Conservation (phyloP, 2,797 vertebrate species). For the Sebastes oblongus region DNA sequence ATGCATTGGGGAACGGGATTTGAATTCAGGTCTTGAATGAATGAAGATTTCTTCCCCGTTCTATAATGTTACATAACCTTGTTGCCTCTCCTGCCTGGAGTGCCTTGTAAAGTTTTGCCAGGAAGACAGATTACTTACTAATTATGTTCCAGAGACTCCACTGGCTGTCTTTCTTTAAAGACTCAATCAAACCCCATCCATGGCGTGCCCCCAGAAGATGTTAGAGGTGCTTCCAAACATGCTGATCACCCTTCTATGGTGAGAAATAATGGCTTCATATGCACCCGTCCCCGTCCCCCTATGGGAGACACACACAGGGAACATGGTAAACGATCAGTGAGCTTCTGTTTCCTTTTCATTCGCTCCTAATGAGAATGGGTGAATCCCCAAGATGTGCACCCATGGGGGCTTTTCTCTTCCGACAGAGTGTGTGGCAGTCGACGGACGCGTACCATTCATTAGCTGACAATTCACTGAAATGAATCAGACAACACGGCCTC, state of each 20-base stretch:
- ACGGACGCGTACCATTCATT: slow-evolving; percentile 68
- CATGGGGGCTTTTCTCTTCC: slow-evolving; percentile 50
- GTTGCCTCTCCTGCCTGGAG: slow-evolving; percentile 31
- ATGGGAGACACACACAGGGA: slow-evolving; percentile 29
- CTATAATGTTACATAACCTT: slow-evolving; percentile 31
- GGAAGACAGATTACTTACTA: slow-evolving; percentile 36
- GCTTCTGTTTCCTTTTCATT: slow-evolving; percentile 64
- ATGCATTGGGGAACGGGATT: not conserved
- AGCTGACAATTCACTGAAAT: slow-evolving; percentile 69
- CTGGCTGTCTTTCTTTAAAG: slow-evolving; percentile 26
- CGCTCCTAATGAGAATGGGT: slow-evolving; percentile 68
- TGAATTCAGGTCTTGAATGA: slow-evolving; percentile 20
- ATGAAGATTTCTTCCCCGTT: slow-evolving; percentile 5
- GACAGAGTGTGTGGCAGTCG: slow-evolving; percentile 46
- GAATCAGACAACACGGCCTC: slow-evolving; percentile 74
- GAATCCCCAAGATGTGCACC: slow-evolving; percentile 61
- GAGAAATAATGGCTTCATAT: slow-evolving; percentile 17
- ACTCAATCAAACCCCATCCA: slow-evolving; percentile 35
- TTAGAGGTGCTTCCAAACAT: slow-evolving; percentile 1
- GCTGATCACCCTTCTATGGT: slow-evolving; percentile 27
- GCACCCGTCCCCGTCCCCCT: not conserved
- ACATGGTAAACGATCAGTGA: slow-evolving; percentile 57
- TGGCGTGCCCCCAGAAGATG: slow-evolving; percentile 4
- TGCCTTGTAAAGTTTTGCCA: slow-evolving; percentile 29
- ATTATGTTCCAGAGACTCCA: slow-evolving; percentile 26